phyloP scores from a whole-genome alignment of 2,113 vertebrate genomes.

The Psilopogon haemacephalus region DNA sequence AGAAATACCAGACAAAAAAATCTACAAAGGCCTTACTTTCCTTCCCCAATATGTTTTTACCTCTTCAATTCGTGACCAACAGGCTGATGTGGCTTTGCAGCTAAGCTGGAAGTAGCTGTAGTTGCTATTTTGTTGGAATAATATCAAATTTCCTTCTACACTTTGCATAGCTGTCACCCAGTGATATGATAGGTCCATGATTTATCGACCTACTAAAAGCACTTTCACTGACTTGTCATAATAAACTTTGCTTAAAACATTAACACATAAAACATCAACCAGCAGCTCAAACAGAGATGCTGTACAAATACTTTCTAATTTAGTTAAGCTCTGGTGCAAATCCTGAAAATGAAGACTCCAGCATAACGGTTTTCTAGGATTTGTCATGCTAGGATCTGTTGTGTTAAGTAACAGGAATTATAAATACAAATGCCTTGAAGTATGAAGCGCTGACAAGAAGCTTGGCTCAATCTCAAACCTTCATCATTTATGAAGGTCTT shows the following conservation, averaged over 20 bases:
- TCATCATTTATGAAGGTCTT: slow-evolving; percentile 8
- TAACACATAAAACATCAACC: slow-evolving; percentile 60
- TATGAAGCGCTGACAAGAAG: slow-evolving; percentile 66
- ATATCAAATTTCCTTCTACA: slow-evolving; percentile 72
- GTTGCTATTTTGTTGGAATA: slow-evolving; percentile 74
- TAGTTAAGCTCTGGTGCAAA: slow-evolving; percentile 55
- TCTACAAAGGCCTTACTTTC: background rate
- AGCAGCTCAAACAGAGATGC: slow-evolving; percentile 40
- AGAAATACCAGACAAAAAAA: background rate
- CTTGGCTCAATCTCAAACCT: slow-evolving; percentile 10
- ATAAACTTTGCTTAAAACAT: slow-evolving; percentile 78
- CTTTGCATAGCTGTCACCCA: slow-evolving; percentile 78
- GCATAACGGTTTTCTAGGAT: background rate
- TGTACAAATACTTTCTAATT: slow-evolving; percentile 66
- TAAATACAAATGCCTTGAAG: slow-evolving; percentile 78
- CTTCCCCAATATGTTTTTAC: slow-evolving; percentile 40
- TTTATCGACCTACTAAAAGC: slow-evolving; percentile 82
- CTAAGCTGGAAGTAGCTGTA: slow-evolving; percentile 61
- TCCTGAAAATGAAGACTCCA: slow-evolving; percentile 74
- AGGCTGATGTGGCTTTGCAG: slow-evolving; percentile 51
- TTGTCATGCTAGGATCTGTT: slow-evolving; percentile 72
- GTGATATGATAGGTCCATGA: slow-evolving; percentile 76
- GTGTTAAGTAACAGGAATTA: slow-evolving; percentile 82
- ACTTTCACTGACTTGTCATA: slow-evolving; percentile 78
- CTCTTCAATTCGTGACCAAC: slow-evolving; percentile 51